These are phyloP conservation scores for Mesocricetus auratus DNA, from an alignment of 2,113 vertebrate genomes.

Conservation along the genomic window DNA sequence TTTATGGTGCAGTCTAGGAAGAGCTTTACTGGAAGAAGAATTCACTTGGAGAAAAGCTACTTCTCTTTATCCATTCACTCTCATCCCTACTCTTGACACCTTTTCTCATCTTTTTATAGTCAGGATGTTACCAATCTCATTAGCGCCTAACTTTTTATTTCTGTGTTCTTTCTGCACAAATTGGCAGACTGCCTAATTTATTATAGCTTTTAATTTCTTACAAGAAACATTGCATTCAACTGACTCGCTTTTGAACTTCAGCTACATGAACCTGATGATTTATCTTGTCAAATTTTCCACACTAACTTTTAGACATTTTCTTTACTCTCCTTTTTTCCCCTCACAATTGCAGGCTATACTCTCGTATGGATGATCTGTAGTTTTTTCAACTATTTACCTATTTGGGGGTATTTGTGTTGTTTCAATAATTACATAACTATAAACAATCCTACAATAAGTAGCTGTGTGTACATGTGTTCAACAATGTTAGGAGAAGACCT, in stretches of 20 bases:
- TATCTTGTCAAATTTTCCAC: neutral
- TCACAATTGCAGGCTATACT: neutral
- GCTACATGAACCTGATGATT: conserved; percentile 4
- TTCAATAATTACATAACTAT: neutral
- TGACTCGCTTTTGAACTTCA: neutral
- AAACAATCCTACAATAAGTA: neutral
- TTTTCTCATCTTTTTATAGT: neutral
- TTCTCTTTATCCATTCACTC: neutral
- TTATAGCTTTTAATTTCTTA: neutral
- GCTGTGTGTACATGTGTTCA: neutral
- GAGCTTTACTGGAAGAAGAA: neutral
- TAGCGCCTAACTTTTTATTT: neutral
- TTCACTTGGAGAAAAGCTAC: neutral
- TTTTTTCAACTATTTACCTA: neutral
- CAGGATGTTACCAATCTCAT: neutral
- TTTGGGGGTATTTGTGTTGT: neutral
- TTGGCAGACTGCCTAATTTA: neutral
- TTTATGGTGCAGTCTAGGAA: neutral
- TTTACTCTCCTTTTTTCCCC: neutral
- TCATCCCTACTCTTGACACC: neutral
- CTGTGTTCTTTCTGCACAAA: neutral
- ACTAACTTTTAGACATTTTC: conserved; percentile 27
- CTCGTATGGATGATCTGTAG: no score
- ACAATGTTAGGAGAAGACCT: neutral
- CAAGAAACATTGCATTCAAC: neutral